Conservation (phyloP, 2,888 invertebrate species). For the Mystacides longicornis region DNA sequence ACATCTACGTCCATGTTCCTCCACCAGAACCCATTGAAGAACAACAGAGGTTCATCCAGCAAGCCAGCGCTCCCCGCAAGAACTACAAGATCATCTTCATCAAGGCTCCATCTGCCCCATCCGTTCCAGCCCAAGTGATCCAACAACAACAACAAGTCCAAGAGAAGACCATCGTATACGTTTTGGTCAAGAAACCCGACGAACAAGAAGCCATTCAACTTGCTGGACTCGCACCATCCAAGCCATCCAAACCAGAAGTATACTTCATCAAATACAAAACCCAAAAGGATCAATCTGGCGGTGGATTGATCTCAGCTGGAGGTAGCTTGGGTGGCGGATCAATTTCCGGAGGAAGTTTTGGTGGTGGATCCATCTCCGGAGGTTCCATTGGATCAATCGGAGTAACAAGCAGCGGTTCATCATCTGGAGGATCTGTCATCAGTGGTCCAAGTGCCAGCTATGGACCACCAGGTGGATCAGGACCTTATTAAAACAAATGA, state of each 20-base stretch:
- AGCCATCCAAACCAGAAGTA: constrained; percentile 74
- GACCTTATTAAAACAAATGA: constrained; percentile 56
- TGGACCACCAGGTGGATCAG: constrained; percentile 60
- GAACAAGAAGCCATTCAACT: constrained; percentile 75
- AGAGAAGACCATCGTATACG: constrained; percentile 76
- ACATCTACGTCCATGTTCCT: constrained; percentile 78
- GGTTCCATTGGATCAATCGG: neutral
- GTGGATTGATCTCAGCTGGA: constrained; percentile 30
- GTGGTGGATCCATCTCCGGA: neutral
- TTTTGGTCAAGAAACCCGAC: constrained; percentile 75
- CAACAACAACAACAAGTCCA: constrained; percentile 68
- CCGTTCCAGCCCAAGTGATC: constrained; percentile 67
- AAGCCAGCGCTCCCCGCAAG: constrained; percentile 62
- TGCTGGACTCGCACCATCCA: constrained; percentile 59
- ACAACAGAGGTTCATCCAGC: constrained; percentile 56
- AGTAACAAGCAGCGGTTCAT: neutral
- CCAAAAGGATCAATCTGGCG: constrained; percentile 38
- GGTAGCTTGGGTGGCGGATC: too few species aligned
- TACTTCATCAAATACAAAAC: constrained; percentile 83
- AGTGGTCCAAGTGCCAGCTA: constrained; percentile 51
- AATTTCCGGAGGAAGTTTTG: constrained; percentile 31
- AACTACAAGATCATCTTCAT: constrained; percentile 85
- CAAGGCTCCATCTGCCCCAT: constrained; percentile 72
- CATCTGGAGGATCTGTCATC: constrained; percentile 20
- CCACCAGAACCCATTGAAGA: constrained; percentile 72